These are phyloP conservation scores for Cheiracanthium punctorium DNA, from an alignment of 2,888 invertebrate genomes.

Conservation along the genomic window DNA sequence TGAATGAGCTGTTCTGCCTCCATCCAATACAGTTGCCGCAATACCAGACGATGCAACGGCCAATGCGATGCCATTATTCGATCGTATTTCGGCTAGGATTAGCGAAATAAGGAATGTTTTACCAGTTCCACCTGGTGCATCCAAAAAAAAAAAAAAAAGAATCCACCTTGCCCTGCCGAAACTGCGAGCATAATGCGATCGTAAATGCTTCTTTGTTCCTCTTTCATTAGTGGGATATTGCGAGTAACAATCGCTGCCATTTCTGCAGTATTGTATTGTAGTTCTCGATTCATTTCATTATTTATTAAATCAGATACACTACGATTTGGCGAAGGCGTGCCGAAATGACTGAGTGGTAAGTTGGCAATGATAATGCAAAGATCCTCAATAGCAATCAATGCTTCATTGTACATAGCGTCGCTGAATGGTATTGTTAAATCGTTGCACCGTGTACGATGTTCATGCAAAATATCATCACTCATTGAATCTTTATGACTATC, in stretches of 20 bases:
- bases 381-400: slow-evolving; percentile 30
- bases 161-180: background rate
- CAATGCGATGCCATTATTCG: background rate
- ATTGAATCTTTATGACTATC: slow-evolving; percentile 17
- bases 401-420: slow-evolving; percentile 24
- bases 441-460: slow-evolving; percentile 35
- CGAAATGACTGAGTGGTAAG: background rate
- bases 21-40: background rate
- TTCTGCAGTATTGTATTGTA: slow-evolving; percentile 8
- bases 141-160: slow-evolving; percentile 73
- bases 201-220: slow-evolving; percentile 1
- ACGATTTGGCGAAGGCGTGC: background rate
- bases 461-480: slow-evolving; percentile 36
- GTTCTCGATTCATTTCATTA: background rate
- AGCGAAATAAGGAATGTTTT: background rate
- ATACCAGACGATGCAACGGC: background rate
- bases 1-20: background rate
- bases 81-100: background rate
- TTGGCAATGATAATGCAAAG: slow-evolving; percentile 18
- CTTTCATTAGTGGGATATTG: slow-evolving; percentile 21
- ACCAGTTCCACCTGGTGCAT: slow-evolving; percentile 1
- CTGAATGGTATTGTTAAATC: slow-evolving; percentile 35
- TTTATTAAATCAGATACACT: background rate
- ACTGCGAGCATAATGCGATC: background rate
- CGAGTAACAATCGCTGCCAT: slow-evolving; percentile 23